Conservation (phyloP, 2,888 invertebrate species). For the Tipula vernalis region DNA sequence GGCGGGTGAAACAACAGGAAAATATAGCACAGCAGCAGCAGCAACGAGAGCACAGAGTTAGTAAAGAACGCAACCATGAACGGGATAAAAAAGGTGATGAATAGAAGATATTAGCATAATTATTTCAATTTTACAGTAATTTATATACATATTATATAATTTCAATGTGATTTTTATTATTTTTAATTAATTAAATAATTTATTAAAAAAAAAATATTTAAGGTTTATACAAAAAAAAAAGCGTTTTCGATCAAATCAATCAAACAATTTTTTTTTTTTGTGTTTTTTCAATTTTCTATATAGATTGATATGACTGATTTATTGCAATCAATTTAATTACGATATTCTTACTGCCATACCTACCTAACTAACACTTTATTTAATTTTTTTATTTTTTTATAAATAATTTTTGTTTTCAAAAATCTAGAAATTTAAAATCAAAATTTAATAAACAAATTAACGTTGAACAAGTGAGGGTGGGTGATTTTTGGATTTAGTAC, state of each 20-base stretch:
- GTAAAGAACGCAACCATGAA: background rate
- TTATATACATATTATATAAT: background rate
- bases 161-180: background rate
- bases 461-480: background rate
- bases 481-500: too few species aligned
- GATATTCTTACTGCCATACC: background rate
- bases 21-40: background rate
- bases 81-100: background rate
- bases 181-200: background rate
- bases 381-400: background rate
- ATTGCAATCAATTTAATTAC: background rate
- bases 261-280: background rate
- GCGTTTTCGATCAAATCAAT: background rate
- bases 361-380: background rate
- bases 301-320: background rate
- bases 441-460: background rate
- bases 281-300: background rate
- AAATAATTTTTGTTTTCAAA: background rate
- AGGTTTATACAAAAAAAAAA: background rate
- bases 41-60: background rate
- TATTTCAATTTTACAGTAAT: background rate
- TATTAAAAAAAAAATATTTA: background rate
- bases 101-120: background rate
- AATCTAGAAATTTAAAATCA: background rate
- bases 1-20: slow-evolving; percentile 35